A percentile compares a stretch with the other conserved stretches of the same genome.
Conservation (phyloP, 2,113 vertebrate species). For the Oryzias melastigma region DNA sequence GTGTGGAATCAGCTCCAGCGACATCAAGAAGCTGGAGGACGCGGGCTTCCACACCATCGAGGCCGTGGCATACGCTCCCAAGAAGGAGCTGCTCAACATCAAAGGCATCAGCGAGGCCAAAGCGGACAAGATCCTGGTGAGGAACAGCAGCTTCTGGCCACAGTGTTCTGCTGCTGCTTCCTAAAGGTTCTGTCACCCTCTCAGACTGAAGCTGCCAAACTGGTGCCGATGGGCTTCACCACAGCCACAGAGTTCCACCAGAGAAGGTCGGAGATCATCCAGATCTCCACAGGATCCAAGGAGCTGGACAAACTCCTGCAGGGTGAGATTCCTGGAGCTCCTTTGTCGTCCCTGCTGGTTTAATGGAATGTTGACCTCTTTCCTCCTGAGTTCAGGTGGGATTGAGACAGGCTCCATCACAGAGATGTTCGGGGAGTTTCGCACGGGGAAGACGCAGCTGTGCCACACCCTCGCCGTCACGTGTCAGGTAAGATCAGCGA, state of each 20-base stretch:
- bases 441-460: conserved; percentile 96
- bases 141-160: conserved; percentile 13
- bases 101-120: conserved; percentile 98
- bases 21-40: conserved; percentile 95
- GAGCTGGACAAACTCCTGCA: conserved; percentile 89
- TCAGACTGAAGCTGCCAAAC: conserved; percentile 91
- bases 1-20: conserved; percentile 90
- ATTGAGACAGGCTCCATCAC: conserved; percentile 98
- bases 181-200: not conserved
- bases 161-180: no score
- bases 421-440: conserved; percentile 97
- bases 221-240: conserved; percentile 97
- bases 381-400: conserved; percentile 78
- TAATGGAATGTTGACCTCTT: not conserved
- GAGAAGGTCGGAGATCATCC: conserved; percentile 94
- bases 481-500: conserved; percentile 79
- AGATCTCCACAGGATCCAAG: conserved; percentile 97
- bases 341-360: not conserved
- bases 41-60: conserved; percentile 97
- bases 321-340: conserved; percentile 1
- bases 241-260: conserved; percentile 98
- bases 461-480: conserved; percentile 97
- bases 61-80: conserved; percentile 93
- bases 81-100: conserved; percentile 95
- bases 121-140: conserved; percentile 94